Conservation (phyloP, 1,140 invertebrate genomes). For the Muscidifurax raptorellus region DNA sequence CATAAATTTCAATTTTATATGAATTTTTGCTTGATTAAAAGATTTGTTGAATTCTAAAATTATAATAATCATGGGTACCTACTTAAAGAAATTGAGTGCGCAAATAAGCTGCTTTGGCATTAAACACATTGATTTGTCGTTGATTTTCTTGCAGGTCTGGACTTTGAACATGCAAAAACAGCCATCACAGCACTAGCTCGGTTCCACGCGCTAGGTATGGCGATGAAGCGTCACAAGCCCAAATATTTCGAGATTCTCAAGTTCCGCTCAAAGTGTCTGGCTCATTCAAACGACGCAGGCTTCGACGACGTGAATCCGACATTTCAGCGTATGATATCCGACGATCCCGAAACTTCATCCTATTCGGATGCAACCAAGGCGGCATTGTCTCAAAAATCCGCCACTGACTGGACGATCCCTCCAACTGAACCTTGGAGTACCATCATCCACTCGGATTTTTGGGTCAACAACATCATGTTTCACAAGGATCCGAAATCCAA, state of each 20-base stretch:
- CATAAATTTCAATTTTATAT: neutral
- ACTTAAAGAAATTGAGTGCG: too few relatives aligned
- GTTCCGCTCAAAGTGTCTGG: slow-evolving; percentile 56
- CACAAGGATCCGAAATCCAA: slow-evolving; percentile 61
- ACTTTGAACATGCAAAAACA: slow-evolving; percentile 72
- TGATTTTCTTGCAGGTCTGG: slow-evolving; percentile 67
- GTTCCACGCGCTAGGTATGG: slow-evolving; percentile 79
- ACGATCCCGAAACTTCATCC: slow-evolving; percentile 59
- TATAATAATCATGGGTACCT: too few relatives aligned
- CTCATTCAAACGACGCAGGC: slow-evolving; percentile 22
- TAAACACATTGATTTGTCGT: neutral
- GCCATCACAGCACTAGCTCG: slow-evolving; percentile 74
- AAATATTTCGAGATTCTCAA: slow-evolving; percentile 73
- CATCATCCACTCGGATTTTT: slow-evolving; percentile 79
- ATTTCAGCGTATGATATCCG: slow-evolving; percentile 61
- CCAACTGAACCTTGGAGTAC: slow-evolving; percentile 74
- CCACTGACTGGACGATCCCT: slow-evolving; percentile 53
- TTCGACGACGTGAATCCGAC: neutral
- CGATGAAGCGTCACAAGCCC: slow-evolving; percentile 74
- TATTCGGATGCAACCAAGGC: slow-evolving; percentile 58
- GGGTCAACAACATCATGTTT: slow-evolving; percentile 80
- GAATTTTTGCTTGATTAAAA: too few relatives aligned
- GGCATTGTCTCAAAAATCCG: slow-evolving; percentile 52
- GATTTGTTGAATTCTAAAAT: too few relatives aligned
- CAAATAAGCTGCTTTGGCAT: neutral